phyloP scores from a whole-genome alignment of 2,888 invertebrate genomes.

The Epinotia nisella region DNA sequence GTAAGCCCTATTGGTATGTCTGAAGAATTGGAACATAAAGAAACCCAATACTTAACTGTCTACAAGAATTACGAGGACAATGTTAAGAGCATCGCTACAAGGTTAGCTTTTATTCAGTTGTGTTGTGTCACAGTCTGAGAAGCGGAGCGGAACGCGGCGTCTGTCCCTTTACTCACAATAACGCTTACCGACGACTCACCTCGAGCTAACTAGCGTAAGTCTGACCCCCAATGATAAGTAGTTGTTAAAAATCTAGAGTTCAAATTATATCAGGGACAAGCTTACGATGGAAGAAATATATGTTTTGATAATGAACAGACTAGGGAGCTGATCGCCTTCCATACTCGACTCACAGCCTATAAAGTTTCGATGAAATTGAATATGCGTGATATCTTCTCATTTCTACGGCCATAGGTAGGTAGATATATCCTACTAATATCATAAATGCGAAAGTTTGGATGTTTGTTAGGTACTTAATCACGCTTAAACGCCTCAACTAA shows the following conservation, averaged over 20 bases:
- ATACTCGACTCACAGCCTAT: conserved; percentile 67
- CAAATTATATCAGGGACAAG: neutral
- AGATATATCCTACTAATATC: too few species aligned
- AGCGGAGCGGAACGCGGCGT: conserved; percentile 35
- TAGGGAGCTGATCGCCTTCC: conserved; percentile 51
- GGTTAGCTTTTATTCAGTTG: neutral
- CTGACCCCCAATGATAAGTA: neutral
- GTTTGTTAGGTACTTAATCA: too few species aligned
- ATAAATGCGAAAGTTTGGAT: too few species aligned
- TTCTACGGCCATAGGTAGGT: conserved; percentile 40
- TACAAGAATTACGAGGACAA: neutral
- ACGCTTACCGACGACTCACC: neutral
- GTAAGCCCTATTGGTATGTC: too few species aligned
- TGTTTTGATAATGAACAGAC: neutral
- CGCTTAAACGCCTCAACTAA: too few species aligned
- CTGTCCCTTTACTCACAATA: neutral
- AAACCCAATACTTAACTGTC: neutral
- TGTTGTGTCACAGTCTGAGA: neutral
- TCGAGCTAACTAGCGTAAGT: neutral
- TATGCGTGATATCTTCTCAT: conserved; percentile 58
- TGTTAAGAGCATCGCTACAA: conserved; percentile 1
- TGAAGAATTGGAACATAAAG: neutral
- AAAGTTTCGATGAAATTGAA: conserved; percentile 70
- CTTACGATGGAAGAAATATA: neutral
- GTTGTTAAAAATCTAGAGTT: neutral